Percentiles rank a stretch among this genome's conserved stretches.
These are phyloP conservation scores for Platycnemis pennipes DNA, from an alignment of 2,888 invertebrate genomes.

Conservation along the genomic window DNA sequence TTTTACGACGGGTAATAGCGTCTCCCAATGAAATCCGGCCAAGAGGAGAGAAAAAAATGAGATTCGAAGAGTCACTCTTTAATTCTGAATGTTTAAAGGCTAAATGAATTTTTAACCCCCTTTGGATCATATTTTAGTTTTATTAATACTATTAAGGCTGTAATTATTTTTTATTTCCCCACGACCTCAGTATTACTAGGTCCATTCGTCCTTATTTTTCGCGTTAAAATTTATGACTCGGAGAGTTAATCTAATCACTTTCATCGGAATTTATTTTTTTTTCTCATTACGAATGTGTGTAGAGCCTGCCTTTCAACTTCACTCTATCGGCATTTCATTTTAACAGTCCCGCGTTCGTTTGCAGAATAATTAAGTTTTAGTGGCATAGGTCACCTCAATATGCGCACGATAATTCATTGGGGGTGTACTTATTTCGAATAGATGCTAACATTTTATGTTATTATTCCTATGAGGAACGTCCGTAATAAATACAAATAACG, in stretches of 20 bases:
- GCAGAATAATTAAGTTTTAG: too few relatives aligned
- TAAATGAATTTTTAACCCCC: neutral
- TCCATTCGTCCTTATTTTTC: neutral
- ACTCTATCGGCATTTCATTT: neutral
- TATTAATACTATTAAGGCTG: neutral
- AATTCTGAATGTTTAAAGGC: neutral
- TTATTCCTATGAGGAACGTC: too few relatives aligned
- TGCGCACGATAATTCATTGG: too few relatives aligned
- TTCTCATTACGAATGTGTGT: neutral
- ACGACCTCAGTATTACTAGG: neutral
- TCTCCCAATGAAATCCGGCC: neutral
- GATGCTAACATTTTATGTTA: too few relatives aligned
- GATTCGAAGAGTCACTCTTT: neutral
- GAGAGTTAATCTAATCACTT: neutral
- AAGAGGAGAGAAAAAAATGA: neutral
- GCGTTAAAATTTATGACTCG: neutral
- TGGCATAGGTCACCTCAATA: too few relatives aligned
- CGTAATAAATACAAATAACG: too few relatives aligned
- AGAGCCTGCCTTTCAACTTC: neutral
- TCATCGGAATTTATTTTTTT: neutral
- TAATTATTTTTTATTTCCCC: neutral
- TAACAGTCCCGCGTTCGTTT: too few relatives aligned
- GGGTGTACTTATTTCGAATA: too few relatives aligned
- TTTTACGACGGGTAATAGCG: neutral
- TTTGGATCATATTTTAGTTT: constrained; percentile 6